Evolutionary conservation across 2,797 vertebrate genomes (phyloP), one percentile per base, ranked within the genome.

Genomic region (Phrynocephalus vlangalii): DNA sequence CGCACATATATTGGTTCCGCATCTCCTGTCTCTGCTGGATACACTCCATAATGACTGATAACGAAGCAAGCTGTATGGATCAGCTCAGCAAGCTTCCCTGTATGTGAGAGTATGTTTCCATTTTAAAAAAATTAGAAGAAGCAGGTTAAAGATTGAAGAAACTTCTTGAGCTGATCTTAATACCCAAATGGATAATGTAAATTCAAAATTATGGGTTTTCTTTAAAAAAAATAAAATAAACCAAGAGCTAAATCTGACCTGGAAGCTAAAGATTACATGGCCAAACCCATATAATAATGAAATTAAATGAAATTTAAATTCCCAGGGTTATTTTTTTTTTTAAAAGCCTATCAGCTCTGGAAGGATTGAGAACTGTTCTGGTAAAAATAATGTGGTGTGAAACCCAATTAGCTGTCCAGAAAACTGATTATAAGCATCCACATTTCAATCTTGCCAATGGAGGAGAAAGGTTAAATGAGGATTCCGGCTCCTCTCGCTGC

Each of bases 391-490:
- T n/a, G 44, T 73, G 67, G 28, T 56, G 52, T 8, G 68, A 72
- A 72, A 20, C 52, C 10, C 7, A 77, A 72, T 30, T 33, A 50
- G 20, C 48, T 63, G 52, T 26, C 18, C 22, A 48, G 78, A 86
- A 73, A 33, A 50, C 60, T 9, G 50, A 66, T 33, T 20, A 52
- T 48, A 56, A 77, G 33, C 26, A 48, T 28, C 67, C 24, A 50
- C n/a, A 22, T 77, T 48, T 44, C 38, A 83, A 9, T 70, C 77
- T 83, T 71, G 66, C 63, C 77, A 82, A 52, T 28, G 16, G 70
- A n/a, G 26, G 15, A 44, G 9, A 60, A 79, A 88, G 75, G 76
- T 73, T 84, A 30, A 87, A 83, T 66, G 50, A 76, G 86, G 78
- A 76, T 75, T 30, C 7, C 5, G 22, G 15, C 60, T 63, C 60